phyloP scores from a whole-genome alignment of 1,140 invertebrate species.

The Proales similis region DNA sequence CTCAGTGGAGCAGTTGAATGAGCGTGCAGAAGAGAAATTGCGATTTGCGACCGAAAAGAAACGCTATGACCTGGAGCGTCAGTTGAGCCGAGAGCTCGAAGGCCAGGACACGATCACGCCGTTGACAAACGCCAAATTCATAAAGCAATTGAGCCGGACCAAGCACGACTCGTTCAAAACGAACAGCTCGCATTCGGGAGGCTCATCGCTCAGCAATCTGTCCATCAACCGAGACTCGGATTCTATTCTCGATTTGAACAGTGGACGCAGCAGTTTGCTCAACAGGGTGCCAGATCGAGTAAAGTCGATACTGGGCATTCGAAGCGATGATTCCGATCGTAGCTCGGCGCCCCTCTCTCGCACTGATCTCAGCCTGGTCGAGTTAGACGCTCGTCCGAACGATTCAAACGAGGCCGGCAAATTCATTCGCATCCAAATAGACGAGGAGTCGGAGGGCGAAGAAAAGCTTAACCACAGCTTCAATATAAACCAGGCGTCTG shows the following conservation, averaged over 20 bases:
- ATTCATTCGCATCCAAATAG: no score
- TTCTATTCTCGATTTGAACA: not conserved
- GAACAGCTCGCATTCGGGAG: constrained; percentile 4
- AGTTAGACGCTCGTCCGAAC: constrained; percentile 1
- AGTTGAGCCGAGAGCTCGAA: constrained; percentile 25
- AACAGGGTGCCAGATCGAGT: not conserved
- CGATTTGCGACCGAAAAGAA: not conserved
- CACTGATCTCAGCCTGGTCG: not conserved
- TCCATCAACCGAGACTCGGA: not conserved
- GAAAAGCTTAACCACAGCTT: constrained; percentile 5
- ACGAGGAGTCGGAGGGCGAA: not conserved
- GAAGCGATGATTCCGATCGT: not conserved
- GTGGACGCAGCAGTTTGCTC: constrained; percentile 4
- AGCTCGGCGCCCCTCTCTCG: constrained; percentile 29
- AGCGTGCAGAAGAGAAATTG: not conserved
- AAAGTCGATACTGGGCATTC: not conserved
- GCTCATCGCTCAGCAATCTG: constrained; percentile 9
- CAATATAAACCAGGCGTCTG: no score
- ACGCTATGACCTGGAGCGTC: constrained; percentile 21
- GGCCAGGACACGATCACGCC: constrained; percentile 37
- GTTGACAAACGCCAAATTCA: constrained; percentile 19
- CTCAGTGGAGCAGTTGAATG: no score
- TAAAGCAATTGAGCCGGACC: constrained; percentile 10
- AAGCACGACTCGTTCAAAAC: constrained; percentile 8
- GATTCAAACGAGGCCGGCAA: constrained; percentile 9